Conservation (phyloP, 2,888 invertebrate species). For the Sturmia bella region DNA sequence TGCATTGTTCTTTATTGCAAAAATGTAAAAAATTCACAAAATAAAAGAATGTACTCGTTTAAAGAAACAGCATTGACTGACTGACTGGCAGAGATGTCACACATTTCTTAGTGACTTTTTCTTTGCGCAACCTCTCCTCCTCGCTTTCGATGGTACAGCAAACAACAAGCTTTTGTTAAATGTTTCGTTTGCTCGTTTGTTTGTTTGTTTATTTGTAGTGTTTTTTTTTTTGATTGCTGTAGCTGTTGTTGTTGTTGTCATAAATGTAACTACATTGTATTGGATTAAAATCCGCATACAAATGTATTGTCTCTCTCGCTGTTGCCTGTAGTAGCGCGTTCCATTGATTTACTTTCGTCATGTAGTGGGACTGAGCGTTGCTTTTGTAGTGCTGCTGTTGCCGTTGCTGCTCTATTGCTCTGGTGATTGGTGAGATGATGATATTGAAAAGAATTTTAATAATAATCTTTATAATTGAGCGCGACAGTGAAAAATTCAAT, state of each 20-base stretch:
- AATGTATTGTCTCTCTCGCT: conserved; percentile 53
- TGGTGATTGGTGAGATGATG: conserved; percentile 30
- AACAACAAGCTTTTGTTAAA: conserved; percentile 5
- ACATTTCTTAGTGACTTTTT: conserved; percentile 45
- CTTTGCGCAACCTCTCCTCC: neutral
- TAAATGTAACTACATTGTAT: conserved; percentile 51
- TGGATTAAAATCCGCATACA: conserved; percentile 44
- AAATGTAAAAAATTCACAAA: conserved; percentile 8
- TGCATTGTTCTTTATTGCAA: conserved; percentile 38
- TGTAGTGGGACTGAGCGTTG: neutral
- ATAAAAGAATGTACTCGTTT: conserved; percentile 34
- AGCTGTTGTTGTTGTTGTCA: too few species aligned
- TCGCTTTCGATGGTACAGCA: neutral
- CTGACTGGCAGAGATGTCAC: conserved; percentile 67
- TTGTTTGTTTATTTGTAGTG: conserved; percentile 1
- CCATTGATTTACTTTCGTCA: neutral
- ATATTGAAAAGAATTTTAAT: conserved; percentile 75
- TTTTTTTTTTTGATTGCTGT: too few species aligned
- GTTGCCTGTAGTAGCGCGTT: conserved; percentile 25
- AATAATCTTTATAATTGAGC: conserved; percentile 77
- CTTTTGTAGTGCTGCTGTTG: neutral
- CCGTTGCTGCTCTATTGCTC: neutral
- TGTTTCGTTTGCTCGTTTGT: neutral
- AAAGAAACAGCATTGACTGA: conserved; percentile 32
- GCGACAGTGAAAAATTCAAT: conserved; percentile 80